phyloP scores from a whole-genome alignment of 2,797 vertebrate genomes.

The Distichodus sexfasciatus region DNA sequence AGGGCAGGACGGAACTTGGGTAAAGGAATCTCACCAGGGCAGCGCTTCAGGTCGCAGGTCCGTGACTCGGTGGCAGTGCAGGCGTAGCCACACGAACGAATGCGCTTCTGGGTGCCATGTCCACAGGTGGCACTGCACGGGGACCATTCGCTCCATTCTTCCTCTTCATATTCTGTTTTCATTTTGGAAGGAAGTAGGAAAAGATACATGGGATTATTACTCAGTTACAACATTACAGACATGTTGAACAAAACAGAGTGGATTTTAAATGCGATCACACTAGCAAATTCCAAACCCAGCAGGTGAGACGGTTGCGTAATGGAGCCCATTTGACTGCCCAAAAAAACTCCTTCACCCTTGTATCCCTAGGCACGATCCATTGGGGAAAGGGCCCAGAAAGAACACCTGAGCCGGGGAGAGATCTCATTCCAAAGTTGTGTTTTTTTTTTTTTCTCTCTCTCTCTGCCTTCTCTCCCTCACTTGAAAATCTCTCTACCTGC shows the following conservation, averaged over 20 bases:
- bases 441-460: background rate
- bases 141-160: slow-evolving; percentile 81
- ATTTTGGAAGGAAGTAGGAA: slow-evolving; percentile 1
- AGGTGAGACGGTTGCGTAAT: slow-evolving; percentile 58
- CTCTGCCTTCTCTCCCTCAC: background rate
- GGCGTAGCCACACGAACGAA: slow-evolving; percentile 73
- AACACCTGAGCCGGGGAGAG: slow-evolving; percentile 7
- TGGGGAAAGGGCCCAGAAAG: background rate
- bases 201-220: slow-evolving; percentile 31
- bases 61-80: slow-evolving; percentile 75
- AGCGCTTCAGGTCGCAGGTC: slow-evolving; percentile 68
- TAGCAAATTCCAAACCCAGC: slow-evolving; percentile 60
- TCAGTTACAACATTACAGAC: slow-evolving; percentile 14
- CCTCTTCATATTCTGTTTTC: slow-evolving; percentile 77
- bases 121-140: slow-evolving; percentile 77
- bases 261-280: slow-evolving; percentile 45
- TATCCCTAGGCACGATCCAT: slow-evolving; percentile 1
- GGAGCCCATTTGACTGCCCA: too few relatives aligned
- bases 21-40: slow-evolving; percentile 69
- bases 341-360: background rate
- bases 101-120: slow-evolving; percentile 74
- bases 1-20: background rate
- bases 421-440: background rate
- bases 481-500: slow-evolving; percentile 9
- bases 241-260: too few relatives aligned